Conservation (phyloP, 2,888 invertebrate genomes). For the Nebria brevicollis region DNA sequence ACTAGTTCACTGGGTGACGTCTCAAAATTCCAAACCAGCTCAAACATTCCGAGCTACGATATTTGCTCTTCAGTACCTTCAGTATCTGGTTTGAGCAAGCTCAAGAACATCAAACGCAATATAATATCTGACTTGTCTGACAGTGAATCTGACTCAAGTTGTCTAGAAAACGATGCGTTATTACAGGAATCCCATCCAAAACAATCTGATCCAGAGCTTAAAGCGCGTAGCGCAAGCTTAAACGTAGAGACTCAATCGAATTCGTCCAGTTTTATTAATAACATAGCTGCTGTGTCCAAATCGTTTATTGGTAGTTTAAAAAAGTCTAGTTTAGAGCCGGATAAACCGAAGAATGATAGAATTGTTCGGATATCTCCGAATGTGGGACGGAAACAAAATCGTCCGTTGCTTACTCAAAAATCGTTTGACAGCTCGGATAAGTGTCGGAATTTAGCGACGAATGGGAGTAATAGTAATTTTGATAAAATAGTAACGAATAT, state of each 20-base stretch:
- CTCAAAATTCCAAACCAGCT: constrained; percentile 31
- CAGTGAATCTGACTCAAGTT: constrained; percentile 41
- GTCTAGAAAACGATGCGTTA: constrained; percentile 39
- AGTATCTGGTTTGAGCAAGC: constrained; percentile 37
- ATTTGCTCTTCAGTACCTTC: constrained; percentile 42
- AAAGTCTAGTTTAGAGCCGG: constrained; percentile 20
- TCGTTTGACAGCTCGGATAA: constrained; percentile 41
- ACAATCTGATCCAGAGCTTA: constrained; percentile 29
- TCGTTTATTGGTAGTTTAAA: constrained; percentile 37
- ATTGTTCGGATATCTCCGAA: constrained; percentile 25
- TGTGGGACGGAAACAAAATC: constrained; percentile 28
- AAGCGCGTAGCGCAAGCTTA: constrained; percentile 10
- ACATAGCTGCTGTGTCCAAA: constrained; percentile 37
- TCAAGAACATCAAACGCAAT: constrained; percentile 41
- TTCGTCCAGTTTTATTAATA: constrained; percentile 43
- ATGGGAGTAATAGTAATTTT: constrained; percentile 34
- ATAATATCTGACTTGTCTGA: constrained; percentile 37
- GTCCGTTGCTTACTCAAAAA: constrained; percentile 41
- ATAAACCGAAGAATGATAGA: constrained; percentile 24
- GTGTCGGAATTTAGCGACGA: constrained; percentile 21
- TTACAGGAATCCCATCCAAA: constrained; percentile 13
- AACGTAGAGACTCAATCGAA: constrained; percentile 18
- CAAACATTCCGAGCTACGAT: constrained; percentile 27
- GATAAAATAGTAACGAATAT: constrained; percentile 41
- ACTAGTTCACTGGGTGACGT: constrained; percentile 34